Conservation (phyloP, 1,140 invertebrate species). For the Doryteuthis pealeii region DNA sequence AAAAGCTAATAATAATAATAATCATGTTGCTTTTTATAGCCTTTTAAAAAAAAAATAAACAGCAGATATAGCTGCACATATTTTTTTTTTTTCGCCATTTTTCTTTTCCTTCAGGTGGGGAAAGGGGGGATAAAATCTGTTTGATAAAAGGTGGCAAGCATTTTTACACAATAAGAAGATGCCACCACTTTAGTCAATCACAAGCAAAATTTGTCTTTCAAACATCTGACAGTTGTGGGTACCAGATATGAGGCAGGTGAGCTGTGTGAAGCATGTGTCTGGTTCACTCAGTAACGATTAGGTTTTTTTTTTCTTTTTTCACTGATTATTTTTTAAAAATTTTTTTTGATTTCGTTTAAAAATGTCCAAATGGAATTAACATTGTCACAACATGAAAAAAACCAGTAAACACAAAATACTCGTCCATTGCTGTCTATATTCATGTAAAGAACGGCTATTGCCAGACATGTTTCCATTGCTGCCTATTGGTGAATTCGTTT, state of each 20-base stretch:
- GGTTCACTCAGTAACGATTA: not conserved
- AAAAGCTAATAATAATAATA: too few relatives aligned
- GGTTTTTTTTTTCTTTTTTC: not conserved
- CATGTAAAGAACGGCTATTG: conserved; percentile 5
- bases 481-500: too few relatives aligned
- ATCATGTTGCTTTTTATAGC: too few relatives aligned
- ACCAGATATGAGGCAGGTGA: not conserved
- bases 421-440: conserved; percentile 4
- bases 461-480: not conserved
- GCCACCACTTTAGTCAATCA: too few relatives aligned
- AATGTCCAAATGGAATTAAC: not conserved
- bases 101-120: not conserved
- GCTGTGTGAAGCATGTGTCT: not conserved
- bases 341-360: too few relatives aligned
- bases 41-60: too few relatives aligned
- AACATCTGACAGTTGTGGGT: not conserved
- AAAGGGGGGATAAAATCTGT: not conserved
- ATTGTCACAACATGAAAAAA: conserved; percentile 5
- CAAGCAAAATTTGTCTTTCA: too few relatives aligned
- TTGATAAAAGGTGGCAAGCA: not conserved
- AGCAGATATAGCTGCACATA: too few relatives aligned
- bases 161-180: not conserved
- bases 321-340: too few relatives aligned
- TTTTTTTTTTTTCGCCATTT: not conserved
- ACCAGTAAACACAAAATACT: conserved; percentile 3